Base-by-base conservation (phyloP, 2,797 vertebrate species). In the Scarus forsteni region DNA sequence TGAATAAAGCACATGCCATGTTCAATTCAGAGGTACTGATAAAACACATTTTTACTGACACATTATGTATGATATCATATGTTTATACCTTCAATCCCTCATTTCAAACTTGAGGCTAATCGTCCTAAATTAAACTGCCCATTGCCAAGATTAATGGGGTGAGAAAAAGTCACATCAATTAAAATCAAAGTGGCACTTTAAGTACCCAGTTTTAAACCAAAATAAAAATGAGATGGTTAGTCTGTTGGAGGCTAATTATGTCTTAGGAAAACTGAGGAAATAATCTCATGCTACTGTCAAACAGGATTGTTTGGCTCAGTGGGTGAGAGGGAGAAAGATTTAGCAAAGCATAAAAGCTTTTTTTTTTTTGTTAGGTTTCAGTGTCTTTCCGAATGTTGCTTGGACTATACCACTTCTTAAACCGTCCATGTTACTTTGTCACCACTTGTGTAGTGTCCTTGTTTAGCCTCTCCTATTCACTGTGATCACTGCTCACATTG, bases 101-200 rank as follows among this genome's bases (percentile, higher is more conserved):
- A 1, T 54, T 75, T 80, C 16, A 34, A 69, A 50, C 43, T 40
- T 8, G 27, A 59, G 66, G 43, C 10, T 51, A 66, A 43, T 77
- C 81, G 59, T 42, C 44, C 45, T 61, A 76, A 74, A 43, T 50
- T 48, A 27, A 77, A 68, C 34, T n/a, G 62, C 56, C 63, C 64
- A 69, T 70, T 74, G 63, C 75, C 64, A 40, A 81, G 79, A 84
- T 86, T 57, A 85, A 85, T 58, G 58, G 56, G 5, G 68, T 61
- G 77, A 43, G 39, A 77, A 68, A 68, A 86, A 87, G 67, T 88
- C 89, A 91, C 88, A 89, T 68, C 77, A 84, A 89, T 90, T 89
- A 88, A 86, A 72, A 79, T 77, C 61, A 68, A 56, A 83, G 75
- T 85, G 74, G 54, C 69, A 71, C 82, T 88, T 76, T 61, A 69